Evolutionary conservation across 2,888 invertebrate genomes (phyloP), one percentile per base, ranked within the genome.

Genomic region (Gonocerus acuteangulatus): DNA sequence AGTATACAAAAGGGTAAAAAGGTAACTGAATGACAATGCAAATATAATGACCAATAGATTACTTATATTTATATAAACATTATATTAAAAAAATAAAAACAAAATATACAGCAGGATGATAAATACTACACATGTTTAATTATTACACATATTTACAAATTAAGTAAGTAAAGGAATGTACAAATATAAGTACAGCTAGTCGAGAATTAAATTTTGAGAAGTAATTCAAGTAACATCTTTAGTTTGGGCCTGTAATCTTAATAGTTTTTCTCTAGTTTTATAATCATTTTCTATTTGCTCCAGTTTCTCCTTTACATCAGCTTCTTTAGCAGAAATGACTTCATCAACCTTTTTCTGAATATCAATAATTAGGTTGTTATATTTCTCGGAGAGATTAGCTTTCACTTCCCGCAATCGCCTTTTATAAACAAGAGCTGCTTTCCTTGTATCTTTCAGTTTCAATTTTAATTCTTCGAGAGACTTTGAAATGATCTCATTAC

Each of bases 371-470:
- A 57, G 19, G 15, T 27, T 57, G 15, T 19, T 57, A 18, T 57
- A 57, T 32, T 57, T 57, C 16, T 57, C 57, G 7, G 57, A 19
- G 1, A 57, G 32, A 13, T 42, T 44, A 7, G n/a, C 23, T 47
- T 47, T 57, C 9, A 57, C 22, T 57, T 57, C 57, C 9, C 27
- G 23, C 23, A 57, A 15, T 6, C 57, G 45, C 15, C 57, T 19
- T 18, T 57, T 57, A n/a, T 57, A 57, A 1, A 57, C 57, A 44
- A 57, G 57, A 32, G 57, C 57, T n/a, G 57, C 47, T 19, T 57
- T 57, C 23, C 47, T 57, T 3, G 57, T 57, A 16, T 57, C 32
- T 32, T 11, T 57, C 2, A 57, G 47, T 47, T 57, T 57, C 1
- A 32, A 27, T 47, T 57, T 57, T 18, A 44, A 13, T 6, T 57